These are phyloP conservation scores for Tortricodes alternella DNA, from an alignment of 2,888 invertebrate genomes.

Conservation along the genomic window DNA sequence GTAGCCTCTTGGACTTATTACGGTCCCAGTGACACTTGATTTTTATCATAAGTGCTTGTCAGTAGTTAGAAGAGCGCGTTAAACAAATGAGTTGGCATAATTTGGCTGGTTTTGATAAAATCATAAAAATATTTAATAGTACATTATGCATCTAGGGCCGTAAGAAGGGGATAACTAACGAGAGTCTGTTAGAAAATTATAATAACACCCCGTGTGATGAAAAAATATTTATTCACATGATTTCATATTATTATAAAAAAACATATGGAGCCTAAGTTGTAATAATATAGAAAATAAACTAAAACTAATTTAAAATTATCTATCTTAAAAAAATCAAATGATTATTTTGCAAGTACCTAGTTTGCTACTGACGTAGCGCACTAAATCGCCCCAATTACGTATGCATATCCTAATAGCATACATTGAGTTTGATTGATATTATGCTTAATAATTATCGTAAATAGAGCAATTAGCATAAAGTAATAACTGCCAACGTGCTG, in stretches of 20 bases:
- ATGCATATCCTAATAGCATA: neutral
- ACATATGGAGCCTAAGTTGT: too few relatives aligned
- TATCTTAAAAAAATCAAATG: too few relatives aligned
- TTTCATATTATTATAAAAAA: too few relatives aligned
- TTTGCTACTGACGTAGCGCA: neutral
- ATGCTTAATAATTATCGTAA: conserved; percentile 9
- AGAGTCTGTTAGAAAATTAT: too few relatives aligned
- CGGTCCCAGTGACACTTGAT: conserved; percentile 60
- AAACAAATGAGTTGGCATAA: neutral
- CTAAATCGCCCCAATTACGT: conserved; percentile 2
- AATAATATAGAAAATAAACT: too few relatives aligned
- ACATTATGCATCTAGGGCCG: too few relatives aligned
- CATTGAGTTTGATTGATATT: conserved; percentile 9
- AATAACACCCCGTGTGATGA: too few relatives aligned
- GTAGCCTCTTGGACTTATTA: conserved; percentile 64
- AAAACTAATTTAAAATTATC: too few relatives aligned
- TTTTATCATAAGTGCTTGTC: conserved; percentile 45
- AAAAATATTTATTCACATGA: too few relatives aligned
- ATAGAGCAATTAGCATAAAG: conserved; percentile 1
- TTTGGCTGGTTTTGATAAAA: neutral
- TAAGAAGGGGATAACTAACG: too few relatives aligned
- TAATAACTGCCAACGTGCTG: neutral
- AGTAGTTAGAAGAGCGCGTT: conserved; percentile 5
- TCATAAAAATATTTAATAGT: too few relatives aligned
- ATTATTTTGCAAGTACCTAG: too few relatives aligned